phyloP scores from a whole-genome alignment of 64 coral and sea anemone genomes.

The Pocillopora damicornis region DNA sequence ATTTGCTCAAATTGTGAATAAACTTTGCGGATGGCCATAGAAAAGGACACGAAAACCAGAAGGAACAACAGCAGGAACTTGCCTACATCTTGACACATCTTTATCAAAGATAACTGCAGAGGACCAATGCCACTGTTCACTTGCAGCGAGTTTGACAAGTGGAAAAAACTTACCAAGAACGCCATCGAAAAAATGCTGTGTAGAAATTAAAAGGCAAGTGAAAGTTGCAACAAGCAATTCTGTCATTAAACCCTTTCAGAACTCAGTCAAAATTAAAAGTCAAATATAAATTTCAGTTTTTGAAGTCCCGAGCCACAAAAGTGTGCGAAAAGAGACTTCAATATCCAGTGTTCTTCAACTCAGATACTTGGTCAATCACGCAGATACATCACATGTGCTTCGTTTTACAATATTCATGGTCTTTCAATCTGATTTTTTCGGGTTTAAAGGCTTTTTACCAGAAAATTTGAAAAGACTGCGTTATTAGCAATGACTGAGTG shows the following conservation, averaged over 20 bases:
- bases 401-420: no score
- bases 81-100: constrained; percentile 37
- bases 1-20: constrained; percentile 40
- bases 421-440: no score
- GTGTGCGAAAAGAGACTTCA: no score
- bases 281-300: no score
- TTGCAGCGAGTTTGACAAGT: constrained; percentile 43
- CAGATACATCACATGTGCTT: no score
- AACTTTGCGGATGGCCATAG: constrained; percentile 23
- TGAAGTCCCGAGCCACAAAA: no score
- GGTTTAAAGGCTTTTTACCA: no score
- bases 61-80: constrained; percentile 41
- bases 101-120: constrained; percentile 30
- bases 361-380: no score
- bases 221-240: not conserved
- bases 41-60: constrained; percentile 26
- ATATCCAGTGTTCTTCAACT: no score
- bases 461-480: no score
- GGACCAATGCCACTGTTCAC: constrained; percentile 46
- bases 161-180: constrained; percentile 36
- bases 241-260: not conserved
- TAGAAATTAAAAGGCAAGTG: not conserved
- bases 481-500: no score
- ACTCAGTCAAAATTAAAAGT: no score
- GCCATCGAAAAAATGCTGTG: constrained; percentile 22